These are phyloP conservation scores for Muscicapa adusta DNA, from an alignment of 2,113 vertebrate species.

Conservation along the genomic window DNA sequence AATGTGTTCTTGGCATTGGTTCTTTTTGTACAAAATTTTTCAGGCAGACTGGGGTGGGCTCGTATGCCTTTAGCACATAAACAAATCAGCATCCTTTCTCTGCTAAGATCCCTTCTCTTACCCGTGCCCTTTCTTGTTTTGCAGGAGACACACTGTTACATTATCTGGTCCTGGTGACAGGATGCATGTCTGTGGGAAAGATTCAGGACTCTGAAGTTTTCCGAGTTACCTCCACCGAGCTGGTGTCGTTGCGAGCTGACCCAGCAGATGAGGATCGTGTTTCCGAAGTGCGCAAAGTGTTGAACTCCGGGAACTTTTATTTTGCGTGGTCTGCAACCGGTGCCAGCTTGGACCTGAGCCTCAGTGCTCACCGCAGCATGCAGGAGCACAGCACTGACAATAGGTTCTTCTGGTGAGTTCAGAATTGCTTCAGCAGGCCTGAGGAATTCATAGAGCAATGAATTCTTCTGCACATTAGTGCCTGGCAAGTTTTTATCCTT, in stretches of 20 bases:
- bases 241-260: constrained; percentile 86
- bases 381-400: constrained; percentile 92
- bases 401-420: constrained; percentile 94
- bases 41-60: background rate
- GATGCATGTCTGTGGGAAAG: constrained; percentile 96
- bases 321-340: constrained; percentile 93
- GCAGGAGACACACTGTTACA: constrained; percentile 90
- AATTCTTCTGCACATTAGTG: background rate
- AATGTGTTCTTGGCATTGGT: background rate
- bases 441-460: no score
- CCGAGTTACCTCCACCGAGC: constrained; percentile 94
- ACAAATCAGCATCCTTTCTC: background rate
- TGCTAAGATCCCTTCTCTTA: background rate
- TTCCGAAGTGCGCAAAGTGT: constrained; percentile 90
- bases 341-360: constrained; percentile 90
- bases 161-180: constrained; percentile 93
- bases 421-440: fast-evolving
- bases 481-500: background rate
- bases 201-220: constrained; percentile 98
- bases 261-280: constrained; percentile 89
- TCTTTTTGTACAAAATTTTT: background rate
- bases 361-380: constrained; percentile 89
- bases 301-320: constrained; percentile 96
- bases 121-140: background rate
- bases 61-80: background rate